Base-by-base conservation (phyloP, 2,888 invertebrate genomes). In the Erpobdella octoculata region DNA sequence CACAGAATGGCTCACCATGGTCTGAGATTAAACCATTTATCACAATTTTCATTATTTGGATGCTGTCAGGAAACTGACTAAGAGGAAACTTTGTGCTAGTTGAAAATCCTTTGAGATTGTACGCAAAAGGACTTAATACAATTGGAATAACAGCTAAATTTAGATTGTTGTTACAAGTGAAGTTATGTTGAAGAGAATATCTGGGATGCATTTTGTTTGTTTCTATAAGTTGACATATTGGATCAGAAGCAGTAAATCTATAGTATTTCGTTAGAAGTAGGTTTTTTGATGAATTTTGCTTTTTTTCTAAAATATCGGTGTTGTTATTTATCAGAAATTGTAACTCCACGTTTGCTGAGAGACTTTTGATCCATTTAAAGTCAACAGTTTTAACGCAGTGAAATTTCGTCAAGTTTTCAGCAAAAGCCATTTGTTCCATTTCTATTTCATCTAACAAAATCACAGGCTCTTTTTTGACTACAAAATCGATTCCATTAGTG, bases 111-210 rank as follows among this genome's bases (percentile, higher is more conserved):
- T 28, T 28, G n/a, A 28, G 15, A 4, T 21, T 59, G 5, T 25
- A 59, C 1, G 18, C 2, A 1, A 59, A 28, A 31, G 59, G 21
- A 15, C 36, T 18, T 1, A 65, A n/a, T 31, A 1, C 12, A 2
- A 18, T 65, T 1, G 37, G 33, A 21, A 35, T 31, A 31, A 25
- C 31, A 18, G 37, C 65, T 25, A 25, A 3, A 35, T 65, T 65
- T 1, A 35, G 18, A 65, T 65, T 36, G n/a, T 2, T 65, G 5
- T 65, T 36, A 25, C 65, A 65, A 33, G 65, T 65, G 65, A n/a
- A 65, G 33, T 65, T 65, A 36, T 65, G 36, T 1, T 33, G 18
- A 35, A 35, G 18, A 33, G n/a, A 9, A 36, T 65, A 65, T 1
- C 3, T 1, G 36, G 3, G 25, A 36, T 35, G 15, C 15, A 6